Percentiles rank a stretch among this genome's conserved stretches.
These are phyloP conservation scores for Epizoanthus illoricatus DNA, from an alignment of 92 coral and sea anemone genomes.

Conservation along the genomic window DNA sequence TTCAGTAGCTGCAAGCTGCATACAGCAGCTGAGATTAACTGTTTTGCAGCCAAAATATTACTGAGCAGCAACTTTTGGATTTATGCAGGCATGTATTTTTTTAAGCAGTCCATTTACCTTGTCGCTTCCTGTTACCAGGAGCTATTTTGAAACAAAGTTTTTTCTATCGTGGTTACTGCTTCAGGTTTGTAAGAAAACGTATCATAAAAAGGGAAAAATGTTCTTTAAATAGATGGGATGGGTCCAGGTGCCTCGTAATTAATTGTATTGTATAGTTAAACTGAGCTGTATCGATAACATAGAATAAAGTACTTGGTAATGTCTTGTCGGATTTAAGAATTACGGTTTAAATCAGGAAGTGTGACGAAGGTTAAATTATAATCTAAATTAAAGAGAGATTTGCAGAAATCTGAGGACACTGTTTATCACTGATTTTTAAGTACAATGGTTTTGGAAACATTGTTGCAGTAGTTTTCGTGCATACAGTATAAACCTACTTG, in stretches of 20 bases:
- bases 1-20: background rate
- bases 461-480: too few species aligned
- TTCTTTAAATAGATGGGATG: constrained; percentile 10
- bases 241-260: background rate
- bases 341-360: background rate
- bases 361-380: background rate
- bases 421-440: background rate
- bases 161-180: constrained; percentile 26
- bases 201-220: constrained; percentile 8
- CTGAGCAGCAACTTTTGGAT: background rate
- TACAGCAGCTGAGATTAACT: background rate
- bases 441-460: background rate
- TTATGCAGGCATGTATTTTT: background rate
- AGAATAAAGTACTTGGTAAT: background rate
- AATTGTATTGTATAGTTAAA: constrained; percentile 12
- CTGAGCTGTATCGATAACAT: background rate
- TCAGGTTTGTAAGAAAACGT: constrained; percentile 23
- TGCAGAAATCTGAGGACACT: constrained; percentile 25
- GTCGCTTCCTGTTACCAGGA: background rate
- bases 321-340: background rate
- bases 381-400: background rate
- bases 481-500: background rate
- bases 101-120: background rate
- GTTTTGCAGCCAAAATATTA: background rate
- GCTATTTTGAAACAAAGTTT: constrained; percentile 29